A percentile compares a stretch with the other conserved stretches of the same genome.
Evolutionary conservation across 1,140 invertebrate genomes (phyloP).

Genomic region (Lineus longissimus): DNA sequence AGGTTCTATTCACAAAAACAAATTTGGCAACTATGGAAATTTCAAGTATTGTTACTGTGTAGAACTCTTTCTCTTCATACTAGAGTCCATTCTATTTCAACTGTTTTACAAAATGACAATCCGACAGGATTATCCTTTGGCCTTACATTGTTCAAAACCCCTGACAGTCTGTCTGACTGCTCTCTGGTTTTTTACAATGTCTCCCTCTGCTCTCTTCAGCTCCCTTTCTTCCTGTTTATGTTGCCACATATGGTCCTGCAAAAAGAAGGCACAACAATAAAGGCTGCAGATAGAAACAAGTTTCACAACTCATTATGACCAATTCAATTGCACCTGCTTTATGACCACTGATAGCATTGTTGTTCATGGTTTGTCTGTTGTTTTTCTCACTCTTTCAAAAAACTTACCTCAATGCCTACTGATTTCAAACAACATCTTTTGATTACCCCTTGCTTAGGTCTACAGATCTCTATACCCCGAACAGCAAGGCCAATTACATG

Average conservation of each 20-base stretch:
- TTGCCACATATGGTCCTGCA: conserved; percentile 53
- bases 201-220: conserved; percentile 48
- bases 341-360: background rate
- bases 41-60: too few species aligned
- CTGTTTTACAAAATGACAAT: background rate
- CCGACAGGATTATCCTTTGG: background rate
- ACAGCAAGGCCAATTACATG: too few species aligned
- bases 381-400: too few species aligned
- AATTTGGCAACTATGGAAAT: too few species aligned
- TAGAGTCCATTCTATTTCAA: background rate
- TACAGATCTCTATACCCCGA: too few species aligned
- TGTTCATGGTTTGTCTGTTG: background rate
- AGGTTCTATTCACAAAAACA: too few species aligned
- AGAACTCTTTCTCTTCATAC: background rate
- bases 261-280: conserved; percentile 4
- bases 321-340: background rate
- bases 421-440: too few species aligned
- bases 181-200: conserved; percentile 50
- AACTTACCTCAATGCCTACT: too few species aligned
- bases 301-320: background rate
- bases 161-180: conserved; percentile 44
- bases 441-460: too few species aligned
- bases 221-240: conserved; percentile 52
- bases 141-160: conserved; percentile 49
- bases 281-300: background rate